phyloP scores from a whole-genome alignment of 2,113 vertebrate genomes.

The Aphyosemion australe region DNA sequence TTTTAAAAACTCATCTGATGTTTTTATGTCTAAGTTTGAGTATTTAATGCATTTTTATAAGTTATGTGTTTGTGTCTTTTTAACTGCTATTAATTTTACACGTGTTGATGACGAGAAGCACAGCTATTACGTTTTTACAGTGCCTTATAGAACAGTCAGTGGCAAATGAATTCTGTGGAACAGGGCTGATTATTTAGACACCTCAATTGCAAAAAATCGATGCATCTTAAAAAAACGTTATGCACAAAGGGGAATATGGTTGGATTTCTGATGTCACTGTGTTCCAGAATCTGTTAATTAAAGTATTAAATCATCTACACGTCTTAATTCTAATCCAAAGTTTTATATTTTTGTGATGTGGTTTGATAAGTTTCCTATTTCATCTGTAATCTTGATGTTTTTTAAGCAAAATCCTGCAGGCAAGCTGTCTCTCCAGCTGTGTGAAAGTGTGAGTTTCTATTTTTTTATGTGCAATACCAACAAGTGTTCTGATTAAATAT shows the following conservation, averaged over 20 bases:
- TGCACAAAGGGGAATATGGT: no score
- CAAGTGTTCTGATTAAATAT: conserved; percentile 42
- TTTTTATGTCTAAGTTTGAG: conserved; percentile 20
- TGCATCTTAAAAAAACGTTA: no score
- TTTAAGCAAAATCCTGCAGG: conserved; percentile 23
- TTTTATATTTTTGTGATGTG: conserved; percentile 4
- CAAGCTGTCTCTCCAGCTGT: conserved; percentile 21
- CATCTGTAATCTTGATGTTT: neutral
- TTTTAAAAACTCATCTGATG: neutral
- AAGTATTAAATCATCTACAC: neutral
- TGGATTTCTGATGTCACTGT: no score
- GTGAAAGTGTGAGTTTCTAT: conserved; percentile 20
- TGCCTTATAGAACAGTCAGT: no score
- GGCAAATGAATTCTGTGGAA: no score
- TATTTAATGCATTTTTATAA: no score
- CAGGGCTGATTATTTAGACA: no score
- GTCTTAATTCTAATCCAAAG: neutral
- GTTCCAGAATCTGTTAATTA: conserved; percentile 9
- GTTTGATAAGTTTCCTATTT: conserved; percentile 4
- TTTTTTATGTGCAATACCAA: conserved; percentile 51
- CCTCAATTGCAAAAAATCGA: no score
- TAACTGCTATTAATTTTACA: no score
- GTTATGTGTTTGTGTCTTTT: no score
- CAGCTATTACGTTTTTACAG: no score
- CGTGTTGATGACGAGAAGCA: no score